Evolutionary conservation across 2,797 vertebrate species (phyloP).

Genomic region (Cyprinodon diabolis): DNA sequence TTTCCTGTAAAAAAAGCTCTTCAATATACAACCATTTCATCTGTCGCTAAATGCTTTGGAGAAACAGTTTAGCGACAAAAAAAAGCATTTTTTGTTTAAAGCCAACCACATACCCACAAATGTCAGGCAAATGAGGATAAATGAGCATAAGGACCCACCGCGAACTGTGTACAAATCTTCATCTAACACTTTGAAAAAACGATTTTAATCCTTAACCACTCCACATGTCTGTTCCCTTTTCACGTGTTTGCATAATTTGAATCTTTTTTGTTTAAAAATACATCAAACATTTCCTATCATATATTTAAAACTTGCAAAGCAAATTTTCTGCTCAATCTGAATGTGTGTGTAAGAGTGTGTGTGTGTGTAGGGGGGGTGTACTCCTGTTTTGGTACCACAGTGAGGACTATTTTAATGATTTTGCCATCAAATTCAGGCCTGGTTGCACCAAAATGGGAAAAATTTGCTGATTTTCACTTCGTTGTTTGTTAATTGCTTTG

Average conservation of each 20-base stretch:
- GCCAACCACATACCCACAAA: slow-evolving; percentile 23
- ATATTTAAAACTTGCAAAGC: not conserved
- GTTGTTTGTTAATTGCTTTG: too few species aligned
- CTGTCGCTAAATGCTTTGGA: slow-evolving; percentile 34
- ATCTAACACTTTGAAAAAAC: slow-evolving; percentile 12
- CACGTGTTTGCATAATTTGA: slow-evolving; percentile 1
- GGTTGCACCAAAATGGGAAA: too few species aligned
- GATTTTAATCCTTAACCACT: slow-evolving; percentile 14
- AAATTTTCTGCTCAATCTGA: not conserved
- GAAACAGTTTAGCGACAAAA: slow-evolving; percentile 50
- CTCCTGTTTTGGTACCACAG: too few species aligned
- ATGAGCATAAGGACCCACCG: slow-evolving; percentile 14
- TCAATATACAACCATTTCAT: slow-evolving; percentile 39
- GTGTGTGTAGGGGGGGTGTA: not conserved
- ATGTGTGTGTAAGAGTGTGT: not conserved
- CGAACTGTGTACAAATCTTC: slow-evolving; percentile 25
- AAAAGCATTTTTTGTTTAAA: slow-evolving; percentile 20
- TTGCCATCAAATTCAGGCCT: too few species aligned
- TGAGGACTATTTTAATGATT: too few species aligned
- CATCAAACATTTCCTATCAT: slow-evolving; percentile 5
- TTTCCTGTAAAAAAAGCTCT: not conserved
- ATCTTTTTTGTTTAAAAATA: slow-evolving; percentile 3
- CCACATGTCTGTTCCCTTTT: slow-evolving; percentile 6
- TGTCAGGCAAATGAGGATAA: slow-evolving; percentile 20
- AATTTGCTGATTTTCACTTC: too few species aligned